Evolutionary conservation across 2,113 vertebrate species (phyloP).

Genomic region (Sebastes fasciatus): DNA sequence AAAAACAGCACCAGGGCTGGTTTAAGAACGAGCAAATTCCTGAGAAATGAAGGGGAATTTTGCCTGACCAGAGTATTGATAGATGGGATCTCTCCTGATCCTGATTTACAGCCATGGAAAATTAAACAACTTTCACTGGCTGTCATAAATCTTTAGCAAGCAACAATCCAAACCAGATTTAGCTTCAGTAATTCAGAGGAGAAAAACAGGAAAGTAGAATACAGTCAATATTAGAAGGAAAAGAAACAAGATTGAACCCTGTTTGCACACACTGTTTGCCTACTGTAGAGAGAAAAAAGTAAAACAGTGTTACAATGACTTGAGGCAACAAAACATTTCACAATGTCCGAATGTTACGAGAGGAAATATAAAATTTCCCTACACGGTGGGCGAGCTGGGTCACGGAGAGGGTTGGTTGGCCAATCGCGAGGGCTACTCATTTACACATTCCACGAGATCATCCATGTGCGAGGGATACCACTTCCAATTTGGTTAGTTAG

Average conservation of each 20-base stretch:
- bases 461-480: constrained; percentile 81
- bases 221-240: background rate
- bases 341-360: constrained; percentile 31
- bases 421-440: constrained; percentile 80
- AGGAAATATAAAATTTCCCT: constrained; percentile 47
- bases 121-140: constrained; percentile 49
- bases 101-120: constrained; percentile 72
- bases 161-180: constrained; percentile 49
- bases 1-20: constrained; percentile 10
- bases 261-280: constrained; percentile 30
- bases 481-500: constrained; percentile 81
- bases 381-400: constrained; percentile 58
- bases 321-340: constrained; percentile 28
- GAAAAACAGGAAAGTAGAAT: constrained; percentile 5
- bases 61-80: constrained; percentile 36
- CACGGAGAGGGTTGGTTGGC: constrained; percentile 62
- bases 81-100: constrained; percentile 59
- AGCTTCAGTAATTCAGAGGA: constrained; percentile 1
- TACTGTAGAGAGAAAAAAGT: background rate
- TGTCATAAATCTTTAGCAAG: constrained; percentile 49
- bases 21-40: constrained; percentile 40
- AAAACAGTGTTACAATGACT: background rate
- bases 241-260: background rate
- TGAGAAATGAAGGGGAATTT: constrained; percentile 44
- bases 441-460: constrained; percentile 83